These are phyloP conservation scores for Hestina assimilis DNA, from an alignment of 1,140 invertebrate species.

Conservation along the genomic window DNA sequence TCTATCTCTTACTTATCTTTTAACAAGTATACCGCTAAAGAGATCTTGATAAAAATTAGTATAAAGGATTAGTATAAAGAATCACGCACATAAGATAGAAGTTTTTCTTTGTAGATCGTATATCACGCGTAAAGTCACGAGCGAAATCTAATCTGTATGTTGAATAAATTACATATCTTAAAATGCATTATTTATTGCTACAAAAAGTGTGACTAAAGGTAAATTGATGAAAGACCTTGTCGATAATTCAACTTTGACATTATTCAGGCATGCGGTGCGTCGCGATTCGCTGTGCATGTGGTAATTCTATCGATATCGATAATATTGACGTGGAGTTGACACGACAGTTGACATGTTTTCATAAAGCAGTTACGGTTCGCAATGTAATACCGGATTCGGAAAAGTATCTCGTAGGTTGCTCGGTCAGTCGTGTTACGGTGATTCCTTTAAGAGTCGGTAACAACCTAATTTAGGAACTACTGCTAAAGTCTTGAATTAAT, in stretches of 20 bases:
- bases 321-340: not conserved
- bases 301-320: conserved; percentile 3
- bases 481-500: conserved; percentile 19
- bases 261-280: conserved; percentile 23
- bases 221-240: conserved; percentile 28
- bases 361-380: conserved; percentile 21
- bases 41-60: too few species aligned
- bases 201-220: conserved; percentile 1
- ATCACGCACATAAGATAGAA: too few species aligned
- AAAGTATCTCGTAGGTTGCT: conserved; percentile 29
- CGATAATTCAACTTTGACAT: conserved; percentile 48
- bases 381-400: conserved; percentile 31
- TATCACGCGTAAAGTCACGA: too few species aligned
- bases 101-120: too few species aligned
- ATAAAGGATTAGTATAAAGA: too few species aligned
- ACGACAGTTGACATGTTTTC: conserved; percentile 34
- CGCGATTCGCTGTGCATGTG: not conserved
- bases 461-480: conserved; percentile 29
- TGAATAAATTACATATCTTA: too few species aligned
- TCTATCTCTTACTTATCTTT: too few species aligned
- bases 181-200: not conserved
- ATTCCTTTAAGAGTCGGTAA: conserved; percentile 24
- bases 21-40: too few species aligned
- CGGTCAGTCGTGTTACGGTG: conserved; percentile 27
- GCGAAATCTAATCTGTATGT: too few species aligned